phyloP scores from a whole-genome alignment of 92 coral and sea anemone genomes.

The Porites evermanni region DNA sequence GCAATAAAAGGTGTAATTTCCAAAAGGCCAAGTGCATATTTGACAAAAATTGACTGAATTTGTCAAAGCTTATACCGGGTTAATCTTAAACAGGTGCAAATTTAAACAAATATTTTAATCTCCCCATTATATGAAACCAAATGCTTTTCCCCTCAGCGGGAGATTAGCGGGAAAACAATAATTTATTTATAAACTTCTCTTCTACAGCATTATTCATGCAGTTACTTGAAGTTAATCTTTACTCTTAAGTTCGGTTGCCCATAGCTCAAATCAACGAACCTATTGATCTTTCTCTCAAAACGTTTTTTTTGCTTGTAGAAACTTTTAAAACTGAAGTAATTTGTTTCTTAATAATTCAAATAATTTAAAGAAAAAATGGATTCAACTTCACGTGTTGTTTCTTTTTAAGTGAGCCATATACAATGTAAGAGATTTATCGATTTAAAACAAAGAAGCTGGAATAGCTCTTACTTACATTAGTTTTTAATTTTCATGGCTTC shows the following conservation, averaged over 20 bases:
- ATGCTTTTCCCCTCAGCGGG: neutral
- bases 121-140: conserved; percentile 27
- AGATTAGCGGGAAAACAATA: conserved; percentile 12
- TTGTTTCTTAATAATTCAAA: no score
- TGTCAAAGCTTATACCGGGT: conserved; percentile 16
- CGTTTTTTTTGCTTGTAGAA: neutral
- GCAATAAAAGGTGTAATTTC: neutral
- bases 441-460: no score
- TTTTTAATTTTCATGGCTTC: no score
- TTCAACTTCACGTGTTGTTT: no score
- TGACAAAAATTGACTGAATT: neutral
- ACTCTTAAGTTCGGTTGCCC: conserved; percentile 9
- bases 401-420: no score
- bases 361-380: no score
- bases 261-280: neutral
- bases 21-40: neutral
- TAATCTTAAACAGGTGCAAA: conserved; percentile 13
- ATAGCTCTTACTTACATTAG: no score
- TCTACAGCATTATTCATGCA: conserved; percentile 27
- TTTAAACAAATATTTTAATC: neutral
- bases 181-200: conserved; percentile 37
- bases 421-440: no score
- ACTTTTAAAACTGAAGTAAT: neutral
- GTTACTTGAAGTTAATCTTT: conserved; percentile 19
- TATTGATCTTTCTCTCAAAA: neutral